Evolutionary conservation across 2,113 vertebrate species (phyloP), one percentile per base, ranked within the genome.

Genomic region (Hiodon alosoides): DNA sequence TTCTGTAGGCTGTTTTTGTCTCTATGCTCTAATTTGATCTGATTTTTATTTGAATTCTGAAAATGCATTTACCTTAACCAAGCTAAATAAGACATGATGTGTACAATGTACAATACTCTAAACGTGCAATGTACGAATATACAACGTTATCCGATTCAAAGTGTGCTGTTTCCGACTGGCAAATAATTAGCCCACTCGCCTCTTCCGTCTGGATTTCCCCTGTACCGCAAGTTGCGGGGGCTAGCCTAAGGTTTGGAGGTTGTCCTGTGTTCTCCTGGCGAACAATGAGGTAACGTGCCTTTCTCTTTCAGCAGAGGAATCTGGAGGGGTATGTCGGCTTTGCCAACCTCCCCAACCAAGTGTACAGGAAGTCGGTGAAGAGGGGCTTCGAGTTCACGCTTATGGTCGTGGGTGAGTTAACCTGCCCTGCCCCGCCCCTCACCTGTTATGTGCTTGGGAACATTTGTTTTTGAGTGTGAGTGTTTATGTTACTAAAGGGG

Each of bases 321-420:
- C 55, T 72, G 51, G 90, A 88, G 68, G 88, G 90, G 2, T 91
- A 91, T 5, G 90, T 91, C 0, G 90, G 89, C 0, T 91, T 91
- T 64, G 90, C 90, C 1, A 89, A 88, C 3, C 80, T 91, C 65
- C 89, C 90, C 7, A 91, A 88, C 80, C 90, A 91, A 79, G 81
- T 91, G 57, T 88, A 90, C 81, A 86, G 88, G 69, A 91, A 91
- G 83, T 90, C 89, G 0, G 90, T 90, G 75, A 90, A 90, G 54
- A 91, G 90, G 71, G 90, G 90, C 0, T 91, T 91, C 8, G 90
- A 91, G 79, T 91, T 91, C 80, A 90, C 89, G 0, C 87, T 91
- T 46, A 85, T 91, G 90, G 90, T 91, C 66, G 88, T 87, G 82
- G 90, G 90, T 90, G 73, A 82, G 83, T 54, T 9, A 16, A 4